Conservation (phyloP, 1,140 invertebrate species). For the silkworm (Bombyx mori) region DNA sequence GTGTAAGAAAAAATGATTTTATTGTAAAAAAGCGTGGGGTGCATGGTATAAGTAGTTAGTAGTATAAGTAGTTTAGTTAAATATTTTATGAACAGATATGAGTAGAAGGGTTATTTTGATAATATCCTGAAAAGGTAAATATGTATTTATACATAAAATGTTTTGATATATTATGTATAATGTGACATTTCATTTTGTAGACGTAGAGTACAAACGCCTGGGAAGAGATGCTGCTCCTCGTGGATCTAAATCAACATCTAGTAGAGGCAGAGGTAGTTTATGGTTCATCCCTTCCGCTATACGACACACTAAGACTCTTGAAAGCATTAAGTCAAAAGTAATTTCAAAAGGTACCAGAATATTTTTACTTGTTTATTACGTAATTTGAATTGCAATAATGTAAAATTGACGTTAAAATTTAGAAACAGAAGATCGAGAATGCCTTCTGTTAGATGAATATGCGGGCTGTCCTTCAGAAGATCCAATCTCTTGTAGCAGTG, state of each 20-base stretch:
- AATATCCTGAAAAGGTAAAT: too few species aligned
- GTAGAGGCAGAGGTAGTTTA: constrained; percentile 45
- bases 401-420: too few species aligned
- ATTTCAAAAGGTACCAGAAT: constrained; percentile 40
- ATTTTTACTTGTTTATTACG: neutral
- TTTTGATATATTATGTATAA: too few species aligned
- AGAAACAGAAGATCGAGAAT: constrained; percentile 69
- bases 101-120: too few species aligned
- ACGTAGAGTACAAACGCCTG: constrained; percentile 58
- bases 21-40: too few species aligned
- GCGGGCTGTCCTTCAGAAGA: constrained; percentile 53
- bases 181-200: constrained; percentile 15
- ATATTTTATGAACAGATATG: too few species aligned
- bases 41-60: too few species aligned
- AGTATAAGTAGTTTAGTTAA: too few species aligned
- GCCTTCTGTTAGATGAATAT: constrained; percentile 70
- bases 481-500: constrained; percentile 38
- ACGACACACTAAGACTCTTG: constrained; percentile 59
- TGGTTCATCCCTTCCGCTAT: constrained; percentile 61
- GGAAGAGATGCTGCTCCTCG: constrained; percentile 37
- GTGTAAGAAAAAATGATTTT: too few species aligned
- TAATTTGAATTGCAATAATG: too few species aligned
- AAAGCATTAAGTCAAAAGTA: constrained; percentile 63
- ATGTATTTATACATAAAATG: too few species aligned
- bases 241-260: constrained; percentile 33